Evolutionary conservation across 2,113 vertebrate species (phyloP).

Genomic region (Tychaedon coryphoeus): DNA sequence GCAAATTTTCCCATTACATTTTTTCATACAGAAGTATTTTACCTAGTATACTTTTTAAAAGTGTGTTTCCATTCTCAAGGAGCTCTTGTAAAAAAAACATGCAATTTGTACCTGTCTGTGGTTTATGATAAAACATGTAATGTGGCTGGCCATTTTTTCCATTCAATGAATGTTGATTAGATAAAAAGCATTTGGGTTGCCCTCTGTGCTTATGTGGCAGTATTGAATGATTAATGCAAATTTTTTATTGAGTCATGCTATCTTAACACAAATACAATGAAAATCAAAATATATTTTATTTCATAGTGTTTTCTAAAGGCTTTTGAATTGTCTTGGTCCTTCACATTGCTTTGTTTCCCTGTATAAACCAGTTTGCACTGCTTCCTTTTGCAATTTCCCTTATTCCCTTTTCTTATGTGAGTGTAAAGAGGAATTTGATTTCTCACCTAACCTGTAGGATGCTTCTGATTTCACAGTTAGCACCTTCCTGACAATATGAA

Average conservation of each 20-base stretch:
- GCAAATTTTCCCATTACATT: background rate
- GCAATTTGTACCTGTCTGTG: background rate
- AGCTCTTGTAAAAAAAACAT: background rate
- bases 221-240: background rate
- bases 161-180: conserved; percentile 12
- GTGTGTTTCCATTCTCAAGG: background rate
- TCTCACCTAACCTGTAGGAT: background rate
- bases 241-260: conserved; percentile 6
- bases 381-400: background rate
- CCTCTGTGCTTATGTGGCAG: background rate
- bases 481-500: background rate
- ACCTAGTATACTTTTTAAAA: background rate
- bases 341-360: background rate
- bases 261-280: background rate
- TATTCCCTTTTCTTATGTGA: background rate
- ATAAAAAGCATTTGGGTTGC: background rate
- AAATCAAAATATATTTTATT: background rate
- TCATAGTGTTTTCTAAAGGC: background rate
- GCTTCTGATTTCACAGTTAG: background rate
- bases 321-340: background rate
- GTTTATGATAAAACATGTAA: background rate
- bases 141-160: background rate
- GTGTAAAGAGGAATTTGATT: background rate
- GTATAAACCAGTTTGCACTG: background rate
- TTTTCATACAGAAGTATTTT: background rate